Evolutionary conservation across 2,888 invertebrate genomes (phyloP).

Genomic region (Agrochola macilenta): DNA sequence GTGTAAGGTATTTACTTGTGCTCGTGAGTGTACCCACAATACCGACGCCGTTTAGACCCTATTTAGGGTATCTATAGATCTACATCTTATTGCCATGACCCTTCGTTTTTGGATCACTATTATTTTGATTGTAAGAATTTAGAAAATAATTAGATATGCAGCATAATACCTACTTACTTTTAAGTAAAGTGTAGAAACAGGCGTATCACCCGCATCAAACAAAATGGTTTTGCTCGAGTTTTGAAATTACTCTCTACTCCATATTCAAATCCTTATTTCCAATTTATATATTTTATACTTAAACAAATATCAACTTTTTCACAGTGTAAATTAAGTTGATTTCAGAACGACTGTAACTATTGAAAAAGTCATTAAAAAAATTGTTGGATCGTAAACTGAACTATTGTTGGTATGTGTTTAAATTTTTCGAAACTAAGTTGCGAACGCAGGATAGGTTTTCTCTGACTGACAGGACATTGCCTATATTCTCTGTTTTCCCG

Average conservation of each 20-base stretch:
- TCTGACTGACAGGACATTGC: background rate
- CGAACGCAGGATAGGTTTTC: background rate
- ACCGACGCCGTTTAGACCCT: background rate
- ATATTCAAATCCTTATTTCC: too few species aligned
- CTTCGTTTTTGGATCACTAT: background rate
- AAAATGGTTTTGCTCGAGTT: background rate
- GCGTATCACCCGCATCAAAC: background rate
- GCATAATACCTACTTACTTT: too few species aligned
- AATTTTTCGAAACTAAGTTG: background rate
- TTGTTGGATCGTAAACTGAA: background rate
- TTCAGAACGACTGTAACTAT: background rate
- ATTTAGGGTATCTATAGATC: background rate
- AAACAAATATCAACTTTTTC: background rate
- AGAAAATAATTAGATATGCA: background rate
- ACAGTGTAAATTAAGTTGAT: too few species aligned
- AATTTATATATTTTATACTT: background rate
- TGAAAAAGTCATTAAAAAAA: too few species aligned
- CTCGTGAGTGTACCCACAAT: background rate
- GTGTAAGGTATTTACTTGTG: background rate
- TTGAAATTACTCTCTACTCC: background rate
- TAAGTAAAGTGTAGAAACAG: too few species aligned
- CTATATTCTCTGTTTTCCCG: background rate
- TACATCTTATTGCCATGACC: background rate
- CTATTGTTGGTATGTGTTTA: background rate
- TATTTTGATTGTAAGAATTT: background rate